Conservation (phyloP, 2,113 vertebrate genomes). For the Diphyllodes magnificus region DNA sequence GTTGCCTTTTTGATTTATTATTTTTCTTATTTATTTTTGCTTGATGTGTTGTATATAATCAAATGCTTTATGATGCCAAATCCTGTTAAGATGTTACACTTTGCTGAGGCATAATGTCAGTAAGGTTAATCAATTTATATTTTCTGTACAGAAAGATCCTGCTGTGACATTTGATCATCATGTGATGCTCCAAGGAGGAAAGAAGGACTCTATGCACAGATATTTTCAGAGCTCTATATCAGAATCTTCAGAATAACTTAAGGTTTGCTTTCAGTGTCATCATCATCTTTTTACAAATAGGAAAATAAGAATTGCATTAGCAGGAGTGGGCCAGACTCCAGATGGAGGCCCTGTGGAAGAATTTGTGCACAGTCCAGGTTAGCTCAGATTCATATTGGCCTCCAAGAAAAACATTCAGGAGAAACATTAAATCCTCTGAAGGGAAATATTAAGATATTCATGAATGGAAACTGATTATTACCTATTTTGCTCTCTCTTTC, state of each 20-base stretch:
- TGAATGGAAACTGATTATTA: conserved; percentile 72
- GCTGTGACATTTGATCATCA: conserved; percentile 1
- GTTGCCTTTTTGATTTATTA: conserved; percentile 19
- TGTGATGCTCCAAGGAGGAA: not conserved
- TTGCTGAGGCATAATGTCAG: conserved; percentile 23
- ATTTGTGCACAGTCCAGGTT: conserved; percentile 63
- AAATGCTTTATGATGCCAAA: conserved; percentile 64
- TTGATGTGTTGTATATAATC: conserved; percentile 25
- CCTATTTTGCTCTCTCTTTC: conserved; percentile 62
- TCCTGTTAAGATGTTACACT: conserved; percentile 52
- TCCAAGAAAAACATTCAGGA: conserved; percentile 75
- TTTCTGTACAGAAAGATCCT: not conserved
- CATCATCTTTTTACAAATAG: conserved; percentile 54
- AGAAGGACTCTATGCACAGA: not conserved
- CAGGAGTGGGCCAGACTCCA: conserved; percentile 53
- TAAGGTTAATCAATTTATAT: conserved; percentile 5
- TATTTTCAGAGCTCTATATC: conserved; percentile 19
- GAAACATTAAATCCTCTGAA: conserved; percentile 67
- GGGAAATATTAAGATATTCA: conserved; percentile 71
- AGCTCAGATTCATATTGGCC: conserved; percentile 49
- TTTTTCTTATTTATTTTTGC: conserved; percentile 44
- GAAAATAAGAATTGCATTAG: conserved; percentile 52
- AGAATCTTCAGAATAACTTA: conserved; percentile 41
- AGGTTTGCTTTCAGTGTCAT: conserved; percentile 38
- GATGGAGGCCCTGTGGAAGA: conserved; percentile 57